These are phyloP conservation scores for Plestiodon gilberti DNA, from an alignment of 2,113 vertebrate genomes.

Conservation along the genomic window DNA sequence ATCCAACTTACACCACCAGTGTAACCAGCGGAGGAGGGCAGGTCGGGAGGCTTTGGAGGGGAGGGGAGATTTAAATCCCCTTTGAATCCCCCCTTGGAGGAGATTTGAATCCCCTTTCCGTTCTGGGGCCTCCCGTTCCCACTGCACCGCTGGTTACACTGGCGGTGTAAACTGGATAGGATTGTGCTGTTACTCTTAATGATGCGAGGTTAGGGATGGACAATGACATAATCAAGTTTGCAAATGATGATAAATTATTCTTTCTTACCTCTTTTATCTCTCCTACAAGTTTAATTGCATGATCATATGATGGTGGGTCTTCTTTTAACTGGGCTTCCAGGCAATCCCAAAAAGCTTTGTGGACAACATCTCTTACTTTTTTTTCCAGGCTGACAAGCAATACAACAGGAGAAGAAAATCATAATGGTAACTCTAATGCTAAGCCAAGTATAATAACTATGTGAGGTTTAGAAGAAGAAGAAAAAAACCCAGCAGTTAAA, in stretches of 20 bases:
- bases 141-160: too few relatives aligned
- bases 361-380: constrained; percentile 92
- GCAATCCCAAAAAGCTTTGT: constrained; percentile 96
- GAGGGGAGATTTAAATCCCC: too few relatives aligned
- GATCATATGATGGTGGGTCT: constrained; percentile 82
- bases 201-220: background rate
- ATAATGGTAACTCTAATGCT: constrained; percentile 20
- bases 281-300: constrained; percentile 81
- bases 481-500: constrained; percentile 2
- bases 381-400: constrained; percentile 86
- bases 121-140: too few relatives aligned
- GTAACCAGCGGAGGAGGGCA: too few relatives aligned
- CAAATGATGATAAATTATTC: background rate
- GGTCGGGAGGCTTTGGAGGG: too few relatives aligned
- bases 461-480: background rate
- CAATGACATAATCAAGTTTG: background rate
- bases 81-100: too few relatives aligned
- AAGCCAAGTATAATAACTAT: background rate
- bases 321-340: constrained; percentile 89
- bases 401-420: background rate
- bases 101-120: too few relatives aligned
- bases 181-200: background rate
- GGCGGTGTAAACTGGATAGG: too few relatives aligned
- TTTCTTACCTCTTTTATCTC: constrained; percentile 84
- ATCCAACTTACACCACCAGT: too few relatives aligned